Evolutionary conservation across 2,797 vertebrate genomes (phyloP).

Genomic region (Thunnus albacares): DNA sequence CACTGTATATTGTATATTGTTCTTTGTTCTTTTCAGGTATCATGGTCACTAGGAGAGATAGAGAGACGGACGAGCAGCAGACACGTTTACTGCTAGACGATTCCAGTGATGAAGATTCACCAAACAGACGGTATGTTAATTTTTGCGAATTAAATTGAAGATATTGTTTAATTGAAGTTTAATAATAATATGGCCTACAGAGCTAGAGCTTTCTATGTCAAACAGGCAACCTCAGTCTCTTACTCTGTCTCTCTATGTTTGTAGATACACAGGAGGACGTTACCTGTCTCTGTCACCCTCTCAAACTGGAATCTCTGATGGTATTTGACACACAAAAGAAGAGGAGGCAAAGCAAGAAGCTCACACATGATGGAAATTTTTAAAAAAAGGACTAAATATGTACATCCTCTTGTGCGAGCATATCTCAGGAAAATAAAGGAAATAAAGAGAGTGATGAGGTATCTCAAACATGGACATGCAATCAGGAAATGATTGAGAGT

Average conservation of each 20-base stretch:
- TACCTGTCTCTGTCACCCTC: slow-evolving; percentile 75
- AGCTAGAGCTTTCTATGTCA: not conserved
- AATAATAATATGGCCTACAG: not conserved
- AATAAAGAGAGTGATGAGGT: not conserved
- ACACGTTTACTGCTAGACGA: slow-evolving; percentile 89
- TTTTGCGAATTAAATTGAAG: not conserved
- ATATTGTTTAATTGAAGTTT: not conserved
- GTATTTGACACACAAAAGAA: slow-evolving; percentile 63
- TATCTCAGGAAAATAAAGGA: slow-evolving; percentile 21
- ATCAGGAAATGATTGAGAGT: slow-evolving; percentile 3
- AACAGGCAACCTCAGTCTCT: not conserved
- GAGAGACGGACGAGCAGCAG: slow-evolving; percentile 79
- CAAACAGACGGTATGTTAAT: slow-evolving; percentile 73
- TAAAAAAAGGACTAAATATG: not conserved
- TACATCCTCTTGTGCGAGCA: not conserved
- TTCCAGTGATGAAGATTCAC: slow-evolving; percentile 85
- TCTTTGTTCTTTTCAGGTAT: slow-evolving; percentile 62
- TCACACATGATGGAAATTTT: not conserved
- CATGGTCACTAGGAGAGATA: slow-evolving; percentile 84
- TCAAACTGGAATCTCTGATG: slow-evolving; percentile 67
- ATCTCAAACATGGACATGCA: slow-evolving; percentile 7
- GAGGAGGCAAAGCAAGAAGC: not conserved
- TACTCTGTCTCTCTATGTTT: slow-evolving; percentile 28
- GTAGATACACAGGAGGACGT: slow-evolving; percentile 67
- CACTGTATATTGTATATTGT: not conserved